Percentiles rank a stretch among this genome's conserved stretches.
Evolutionary conservation across 2,113 vertebrate genomes (phyloP).

Genomic region (Halichoeres trimaculatus): DNA sequence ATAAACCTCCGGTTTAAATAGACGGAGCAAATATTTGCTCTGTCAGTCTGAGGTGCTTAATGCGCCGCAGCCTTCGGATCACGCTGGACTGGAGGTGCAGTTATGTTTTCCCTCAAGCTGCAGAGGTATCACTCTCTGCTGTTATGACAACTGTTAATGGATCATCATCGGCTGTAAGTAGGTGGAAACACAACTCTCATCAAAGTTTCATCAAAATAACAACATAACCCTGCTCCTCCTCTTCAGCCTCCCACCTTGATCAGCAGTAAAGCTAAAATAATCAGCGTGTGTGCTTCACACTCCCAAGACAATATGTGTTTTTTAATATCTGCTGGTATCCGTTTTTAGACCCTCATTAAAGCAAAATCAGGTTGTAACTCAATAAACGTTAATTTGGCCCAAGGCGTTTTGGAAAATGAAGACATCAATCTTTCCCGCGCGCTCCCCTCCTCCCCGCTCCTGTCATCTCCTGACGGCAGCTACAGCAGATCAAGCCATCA

Average conservation of each 20-base stretch:
- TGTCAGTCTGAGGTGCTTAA: slow-evolving; percentile 35
- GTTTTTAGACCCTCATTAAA: slow-evolving; percentile 63
- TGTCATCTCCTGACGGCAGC: slow-evolving; percentile 25
- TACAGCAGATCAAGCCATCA: slow-evolving; percentile 39
- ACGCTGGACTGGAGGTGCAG: slow-evolving; percentile 18
- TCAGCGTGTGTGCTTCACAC: background rate
- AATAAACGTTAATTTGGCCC: slow-evolving; percentile 70
- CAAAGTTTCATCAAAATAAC: slow-evolving; percentile 42
- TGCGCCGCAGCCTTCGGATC: slow-evolving; percentile 18
- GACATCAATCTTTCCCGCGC: slow-evolving; percentile 63
- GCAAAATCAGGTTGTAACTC: slow-evolving; percentile 56
- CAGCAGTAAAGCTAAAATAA: slow-evolving; percentile 47
- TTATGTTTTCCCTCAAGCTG: slow-evolving; percentile 31
- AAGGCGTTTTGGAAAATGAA: slow-evolving; percentile 63
- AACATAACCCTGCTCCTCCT: slow-evolving; percentile 32
- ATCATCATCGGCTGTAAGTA: slow-evolving; percentile 29
- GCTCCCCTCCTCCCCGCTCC: background rate
- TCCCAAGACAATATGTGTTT: slow-evolving; percentile 24
- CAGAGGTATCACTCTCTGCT: slow-evolving; percentile 17
- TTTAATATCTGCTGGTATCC: slow-evolving; percentile 41
- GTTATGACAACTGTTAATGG: slow-evolving; percentile 57
- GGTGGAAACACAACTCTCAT: slow-evolving; percentile 30
- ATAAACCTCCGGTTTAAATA: slow-evolving; percentile 45
- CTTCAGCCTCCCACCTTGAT: slow-evolving; percentile 25
- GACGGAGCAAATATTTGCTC: slow-evolving; percentile 50